A percentile compares a stretch with the other conserved stretches of the same genome.
These are phyloP conservation scores for Varecia variegata DNA, from an alignment of 2,797 vertebrate species.

Conservation along the genomic window DNA sequence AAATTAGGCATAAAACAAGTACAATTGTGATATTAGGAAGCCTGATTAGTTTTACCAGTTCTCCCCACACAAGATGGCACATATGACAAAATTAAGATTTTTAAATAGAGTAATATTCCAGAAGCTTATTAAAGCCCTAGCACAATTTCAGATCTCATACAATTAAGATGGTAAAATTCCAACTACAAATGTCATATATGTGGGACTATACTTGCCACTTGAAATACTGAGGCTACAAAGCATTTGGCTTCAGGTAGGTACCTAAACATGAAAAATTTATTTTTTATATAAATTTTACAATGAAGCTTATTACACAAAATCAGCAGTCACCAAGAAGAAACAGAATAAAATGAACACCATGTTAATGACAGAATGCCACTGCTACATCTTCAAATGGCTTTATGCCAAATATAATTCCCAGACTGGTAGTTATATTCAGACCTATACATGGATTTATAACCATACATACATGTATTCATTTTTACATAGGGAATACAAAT, in stretches of 20 bases:
- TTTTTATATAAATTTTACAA: neutral
- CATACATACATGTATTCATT: neutral
- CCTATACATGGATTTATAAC: neutral
- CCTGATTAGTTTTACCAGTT: neutral
- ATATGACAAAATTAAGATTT: constrained; percentile 26
- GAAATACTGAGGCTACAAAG: neutral
- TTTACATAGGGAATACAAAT: neutral
- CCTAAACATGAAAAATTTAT: neutral
- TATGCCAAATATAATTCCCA: neutral
- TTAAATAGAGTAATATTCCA: neutral
- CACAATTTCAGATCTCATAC: neutral
- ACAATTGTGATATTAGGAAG: neutral
- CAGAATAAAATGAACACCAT: neutral
- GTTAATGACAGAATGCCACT: neutral
- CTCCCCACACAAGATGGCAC: neutral
- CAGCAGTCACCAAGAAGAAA: neutral
- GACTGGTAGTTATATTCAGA: neutral
- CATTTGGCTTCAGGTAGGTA: neutral
- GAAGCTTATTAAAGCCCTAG: neutral
- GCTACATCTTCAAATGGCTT: neutral
- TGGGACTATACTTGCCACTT: neutral
- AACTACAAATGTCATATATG: neutral
- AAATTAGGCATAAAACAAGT: neutral
- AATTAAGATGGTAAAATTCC: neutral
- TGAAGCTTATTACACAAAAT: neutral